A percentile compares a stretch with the other conserved stretches of the same genome.
phyloP scores from a whole-genome alignment of 2,113 vertebrate genomes.

The Craseonycteris thonglongyai region DNA sequence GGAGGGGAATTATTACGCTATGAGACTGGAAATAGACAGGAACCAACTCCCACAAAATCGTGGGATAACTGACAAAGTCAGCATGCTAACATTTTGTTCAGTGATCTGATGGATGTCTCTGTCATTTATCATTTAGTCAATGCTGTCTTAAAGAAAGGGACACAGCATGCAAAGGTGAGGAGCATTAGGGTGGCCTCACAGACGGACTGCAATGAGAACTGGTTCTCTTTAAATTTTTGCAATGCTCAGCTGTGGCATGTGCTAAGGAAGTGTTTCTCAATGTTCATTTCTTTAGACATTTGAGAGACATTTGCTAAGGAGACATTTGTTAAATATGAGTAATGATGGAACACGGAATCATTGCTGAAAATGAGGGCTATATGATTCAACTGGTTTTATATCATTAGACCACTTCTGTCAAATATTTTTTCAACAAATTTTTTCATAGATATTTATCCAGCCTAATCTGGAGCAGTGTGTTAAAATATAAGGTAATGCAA shows the following conservation, averaged over 20 bases:
- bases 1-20: neutral
- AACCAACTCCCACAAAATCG: neutral
- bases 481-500: neutral
- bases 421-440: neutral
- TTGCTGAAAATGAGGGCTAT: neutral
- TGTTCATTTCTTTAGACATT: neutral
- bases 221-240: neutral
- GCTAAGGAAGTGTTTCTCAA: neutral
- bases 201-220: neutral
- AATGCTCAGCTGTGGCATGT: no score
- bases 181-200: neutral
- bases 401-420: neutral
- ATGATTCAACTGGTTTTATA: neutral
- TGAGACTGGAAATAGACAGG: neutral
- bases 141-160: neutral
- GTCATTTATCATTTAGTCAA: neutral
- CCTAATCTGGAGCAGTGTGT: accelerated
- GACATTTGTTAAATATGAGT: neutral
- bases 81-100: neutral
- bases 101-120: neutral
- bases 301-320: neutral
- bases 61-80: neutral
- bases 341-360: neutral
- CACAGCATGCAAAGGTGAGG: neutral
- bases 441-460: neutral